Evolutionary conservation across 2,797 vertebrate species (phyloP).

Genomic region (Pseudomugil tenellus): DNA sequence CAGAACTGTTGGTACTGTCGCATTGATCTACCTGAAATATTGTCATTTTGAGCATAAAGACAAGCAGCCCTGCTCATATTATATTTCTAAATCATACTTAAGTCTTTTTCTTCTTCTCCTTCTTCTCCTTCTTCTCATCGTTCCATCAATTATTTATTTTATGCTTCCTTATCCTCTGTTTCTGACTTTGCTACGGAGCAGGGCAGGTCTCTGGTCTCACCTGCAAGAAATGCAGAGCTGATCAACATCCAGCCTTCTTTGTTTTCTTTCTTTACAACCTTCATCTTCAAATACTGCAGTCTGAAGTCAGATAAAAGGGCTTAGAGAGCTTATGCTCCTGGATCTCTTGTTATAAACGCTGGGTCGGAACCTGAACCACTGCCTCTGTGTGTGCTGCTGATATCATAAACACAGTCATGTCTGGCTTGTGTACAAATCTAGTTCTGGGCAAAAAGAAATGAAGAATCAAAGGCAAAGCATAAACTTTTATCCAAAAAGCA

Average conservation of each 20-base stretch:
- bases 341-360: slow-evolving; percentile 43
- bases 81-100: slow-evolving; percentile 14
- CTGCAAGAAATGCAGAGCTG: slow-evolving; percentile 52
- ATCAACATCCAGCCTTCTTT: slow-evolving; percentile 43
- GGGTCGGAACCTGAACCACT: slow-evolving; percentile 32
- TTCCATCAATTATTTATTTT: background rate
- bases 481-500: background rate
- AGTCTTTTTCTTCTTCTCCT: slow-evolving; percentile 8
- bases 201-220: slow-evolving; percentile 45
- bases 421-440: too few relatives aligned
- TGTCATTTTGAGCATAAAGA: background rate
- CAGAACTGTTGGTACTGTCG: background rate
- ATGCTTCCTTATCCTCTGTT: slow-evolving; percentile 9
- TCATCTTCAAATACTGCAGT: slow-evolving; percentile 49
- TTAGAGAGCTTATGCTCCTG: slow-evolving; percentile 45
- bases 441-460: background rate
- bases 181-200: slow-evolving; percentile 17
- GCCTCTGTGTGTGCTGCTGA: slow-evolving; percentile 18
- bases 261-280: background rate
- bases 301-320: slow-evolving; percentile 47
- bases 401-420: background rate
- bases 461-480: background rate
- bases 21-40: slow-evolving; percentile 1
- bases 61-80: slow-evolving; percentile 2
- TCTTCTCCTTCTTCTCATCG: background rate